Evolutionary conservation across 2,113 vertebrate genomes (phyloP).

Genomic region (Penelope pileata): DNA sequence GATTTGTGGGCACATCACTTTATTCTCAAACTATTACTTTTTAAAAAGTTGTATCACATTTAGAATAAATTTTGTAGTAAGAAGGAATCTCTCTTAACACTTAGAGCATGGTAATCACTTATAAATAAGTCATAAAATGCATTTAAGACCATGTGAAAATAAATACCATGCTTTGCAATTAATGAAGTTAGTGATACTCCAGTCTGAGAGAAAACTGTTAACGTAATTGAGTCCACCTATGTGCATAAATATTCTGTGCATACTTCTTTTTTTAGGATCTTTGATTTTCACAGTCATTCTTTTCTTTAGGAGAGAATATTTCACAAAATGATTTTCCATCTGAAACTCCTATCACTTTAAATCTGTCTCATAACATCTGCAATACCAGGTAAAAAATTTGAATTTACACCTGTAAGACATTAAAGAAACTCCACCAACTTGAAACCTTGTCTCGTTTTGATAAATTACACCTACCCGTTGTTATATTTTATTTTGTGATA

Average conservation of each 20-base stretch:
- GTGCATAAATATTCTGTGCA: slow-evolving; percentile 6
- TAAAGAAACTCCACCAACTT: slow-evolving; percentile 43
- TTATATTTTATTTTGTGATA: neutral
- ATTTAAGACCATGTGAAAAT: neutral
- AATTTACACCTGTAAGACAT: neutral
- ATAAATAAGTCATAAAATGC: neutral
- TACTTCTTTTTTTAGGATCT: slow-evolving; percentile 40
- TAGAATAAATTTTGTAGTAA: neutral
- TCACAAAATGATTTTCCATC: slow-evolving; percentile 73
- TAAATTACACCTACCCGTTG: neutral
- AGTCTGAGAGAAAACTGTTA: neutral
- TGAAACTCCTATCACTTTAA: slow-evolving; percentile 77
- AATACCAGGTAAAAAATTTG: slow-evolving; percentile 76
- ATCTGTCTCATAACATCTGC: slow-evolving; percentile 79
- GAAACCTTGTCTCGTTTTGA: slow-evolving; percentile 25
- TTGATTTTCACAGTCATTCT: slow-evolving; percentile 65
- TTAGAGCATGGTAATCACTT: neutral
- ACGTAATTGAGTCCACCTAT: neutral
- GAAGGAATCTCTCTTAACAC: neutral
- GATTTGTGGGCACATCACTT: neutral
- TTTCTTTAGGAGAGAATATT: slow-evolving; percentile 77
- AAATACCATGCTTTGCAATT: neutral
- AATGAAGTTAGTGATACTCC: neutral
- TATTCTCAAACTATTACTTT: neutral
- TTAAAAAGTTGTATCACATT: neutral